These are phyloP conservation scores for Amblyopsis rosae DNA, from an alignment of 2,113 vertebrate species.

Conservation along the genomic window DNA sequence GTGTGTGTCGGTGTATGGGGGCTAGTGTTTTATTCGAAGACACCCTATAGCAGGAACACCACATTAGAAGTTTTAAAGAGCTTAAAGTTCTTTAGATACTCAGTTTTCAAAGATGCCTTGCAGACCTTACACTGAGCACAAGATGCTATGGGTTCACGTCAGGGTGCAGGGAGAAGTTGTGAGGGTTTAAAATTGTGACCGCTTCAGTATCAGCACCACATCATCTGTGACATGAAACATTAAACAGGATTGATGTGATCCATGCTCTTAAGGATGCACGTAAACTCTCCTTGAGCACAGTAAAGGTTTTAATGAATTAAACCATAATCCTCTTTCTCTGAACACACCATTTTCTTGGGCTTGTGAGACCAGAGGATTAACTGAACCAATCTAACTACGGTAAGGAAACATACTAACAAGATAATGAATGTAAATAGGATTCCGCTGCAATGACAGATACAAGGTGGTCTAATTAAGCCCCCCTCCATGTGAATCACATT, in stretches of 20 bases:
- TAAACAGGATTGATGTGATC: neutral
- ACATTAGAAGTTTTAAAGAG: too few species aligned
- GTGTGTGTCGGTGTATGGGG: too few species aligned
- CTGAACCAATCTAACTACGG: constrained; percentile 34
- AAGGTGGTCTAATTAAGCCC: constrained; percentile 70
- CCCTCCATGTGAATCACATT: constrained; percentile 60
- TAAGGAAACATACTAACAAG: constrained; percentile 45
- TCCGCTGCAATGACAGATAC: constrained; percentile 58
- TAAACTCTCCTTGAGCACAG: neutral
- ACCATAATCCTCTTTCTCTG: constrained; percentile 1
- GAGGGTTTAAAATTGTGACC: too few species aligned
- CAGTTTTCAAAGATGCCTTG: too few species aligned
- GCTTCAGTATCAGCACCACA: too few species aligned
- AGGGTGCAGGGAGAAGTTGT: too few species aligned
- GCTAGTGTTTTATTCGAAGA: too few species aligned
- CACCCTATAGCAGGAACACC: too few species aligned
- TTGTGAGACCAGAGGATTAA: constrained; percentile 38
- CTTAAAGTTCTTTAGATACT: too few species aligned
- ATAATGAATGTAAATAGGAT: constrained; percentile 62
- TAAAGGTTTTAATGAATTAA: constrained; percentile 7
- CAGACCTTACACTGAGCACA: too few species aligned
- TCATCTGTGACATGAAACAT: neutral
- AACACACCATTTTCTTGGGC: neutral
- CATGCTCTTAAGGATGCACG: neutral
- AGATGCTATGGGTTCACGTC: too few species aligned